Conservation (phyloP, 2,888 invertebrate species). For the Coenonympha arcania region DNA sequence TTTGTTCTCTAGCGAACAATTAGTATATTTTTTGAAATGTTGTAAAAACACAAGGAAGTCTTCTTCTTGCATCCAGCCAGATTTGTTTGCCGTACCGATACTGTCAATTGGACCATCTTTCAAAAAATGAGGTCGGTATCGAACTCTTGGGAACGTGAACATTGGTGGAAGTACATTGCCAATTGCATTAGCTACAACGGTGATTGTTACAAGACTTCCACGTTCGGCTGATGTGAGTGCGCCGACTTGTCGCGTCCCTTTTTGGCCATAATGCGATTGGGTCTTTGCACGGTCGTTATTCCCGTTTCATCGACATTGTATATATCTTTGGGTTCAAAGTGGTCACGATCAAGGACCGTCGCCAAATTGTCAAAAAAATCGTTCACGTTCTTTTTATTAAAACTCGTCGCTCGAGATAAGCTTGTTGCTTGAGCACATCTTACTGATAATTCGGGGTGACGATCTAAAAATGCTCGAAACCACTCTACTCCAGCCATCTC, state of each 20-base stretch:
- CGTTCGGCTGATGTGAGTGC: constrained; percentile 41
- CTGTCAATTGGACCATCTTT: constrained; percentile 30
- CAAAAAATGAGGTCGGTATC: constrained; percentile 34
- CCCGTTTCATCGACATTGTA: constrained; percentile 48
- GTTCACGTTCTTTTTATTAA: constrained; percentile 12
- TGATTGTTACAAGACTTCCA: constrained; percentile 29
- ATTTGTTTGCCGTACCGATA: constrained; percentile 30
- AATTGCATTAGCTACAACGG: constrained; percentile 27
- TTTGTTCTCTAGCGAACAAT: constrained; percentile 20
- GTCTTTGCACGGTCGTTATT: constrained; percentile 45
- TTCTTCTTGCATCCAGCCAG: constrained; percentile 35
- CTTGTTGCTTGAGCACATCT: constrained; percentile 8
- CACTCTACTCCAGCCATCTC: constrained; percentile 7
- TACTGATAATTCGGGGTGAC: constrained; percentile 4
- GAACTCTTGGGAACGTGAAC: constrained; percentile 38
- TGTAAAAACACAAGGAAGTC: constrained; percentile 23
- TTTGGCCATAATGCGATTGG: constrained; percentile 39
- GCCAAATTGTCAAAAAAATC: constrained; percentile 16
- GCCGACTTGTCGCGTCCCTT: constrained; percentile 43
- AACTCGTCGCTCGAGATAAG: constrained; percentile 15
- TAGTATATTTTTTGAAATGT: constrained; percentile 6
- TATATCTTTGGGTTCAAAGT: constrained; percentile 33
- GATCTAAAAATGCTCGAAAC: constrained; percentile 2
- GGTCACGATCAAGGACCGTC: constrained; percentile 3
- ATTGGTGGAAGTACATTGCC: constrained; percentile 28